These are phyloP conservation scores for Microtus richardsoni DNA, from an alignment of 2,113 vertebrate genomes.

Conservation along the genomic window DNA sequence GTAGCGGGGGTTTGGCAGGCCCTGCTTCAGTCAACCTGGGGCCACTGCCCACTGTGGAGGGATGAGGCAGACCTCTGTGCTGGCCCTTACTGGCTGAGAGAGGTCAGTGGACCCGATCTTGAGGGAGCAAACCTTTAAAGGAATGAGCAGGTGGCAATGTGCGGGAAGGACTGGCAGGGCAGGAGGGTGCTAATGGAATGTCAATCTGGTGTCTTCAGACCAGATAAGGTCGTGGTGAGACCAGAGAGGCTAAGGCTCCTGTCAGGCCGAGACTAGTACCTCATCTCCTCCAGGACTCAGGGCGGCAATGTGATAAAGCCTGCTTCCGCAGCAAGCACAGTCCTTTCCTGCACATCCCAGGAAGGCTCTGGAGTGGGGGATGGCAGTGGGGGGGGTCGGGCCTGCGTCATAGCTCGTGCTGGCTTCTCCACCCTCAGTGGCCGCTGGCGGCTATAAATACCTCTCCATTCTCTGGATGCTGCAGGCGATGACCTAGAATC, in stretches of 20 bases:
- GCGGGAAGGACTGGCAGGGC: neutral
- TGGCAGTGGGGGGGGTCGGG: neutral
- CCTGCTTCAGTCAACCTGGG: neutral
- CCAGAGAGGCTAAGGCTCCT: neutral
- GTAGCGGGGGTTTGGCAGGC: neutral
- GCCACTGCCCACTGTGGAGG: neutral
- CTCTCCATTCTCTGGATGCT: slow-evolving; percentile 36
- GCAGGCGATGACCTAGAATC: slow-evolving; percentile 71
- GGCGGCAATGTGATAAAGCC: neutral
- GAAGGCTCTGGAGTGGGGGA: slow-evolving; percentile 55
- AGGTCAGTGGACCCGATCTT: neutral
- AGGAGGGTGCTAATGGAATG: slow-evolving; percentile 31
- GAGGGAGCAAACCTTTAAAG: neutral
- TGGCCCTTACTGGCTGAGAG: neutral
- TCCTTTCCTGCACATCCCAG: slow-evolving; percentile 46
- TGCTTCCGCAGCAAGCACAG: neutral
- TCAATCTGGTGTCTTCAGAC: slow-evolving; percentile 2
- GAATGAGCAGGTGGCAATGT: neutral
- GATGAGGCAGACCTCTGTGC: neutral
- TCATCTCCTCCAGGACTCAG: slow-evolving; percentile 26
- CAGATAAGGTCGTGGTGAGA: slow-evolving; percentile 34
- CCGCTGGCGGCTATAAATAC: slow-evolving; percentile 82
- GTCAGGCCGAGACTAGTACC: slow-evolving; percentile 31
- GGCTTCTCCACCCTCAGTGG: slow-evolving; percentile 71
- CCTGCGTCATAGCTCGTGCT: slow-evolving; percentile 72